A percentile compares a stretch with the other conserved stretches of the same genome.
Evolutionary conservation across 2,888 invertebrate genomes (phyloP).

Genomic region (Shargacucullia verbasci): DNA sequence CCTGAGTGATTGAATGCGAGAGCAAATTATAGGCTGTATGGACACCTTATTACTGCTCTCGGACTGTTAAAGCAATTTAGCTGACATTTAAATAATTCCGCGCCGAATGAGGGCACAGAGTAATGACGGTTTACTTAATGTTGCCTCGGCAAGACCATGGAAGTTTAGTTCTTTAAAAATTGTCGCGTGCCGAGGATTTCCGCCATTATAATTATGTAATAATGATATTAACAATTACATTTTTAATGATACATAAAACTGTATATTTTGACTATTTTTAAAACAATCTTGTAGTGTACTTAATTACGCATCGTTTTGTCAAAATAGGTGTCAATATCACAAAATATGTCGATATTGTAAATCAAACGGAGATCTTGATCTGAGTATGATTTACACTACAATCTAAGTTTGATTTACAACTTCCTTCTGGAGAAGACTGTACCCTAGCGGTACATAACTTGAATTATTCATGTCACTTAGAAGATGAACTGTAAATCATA

Average conservation of each 20-base stretch:
- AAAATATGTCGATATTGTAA: slow-evolving; percentile 16
- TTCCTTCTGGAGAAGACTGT: slow-evolving; percentile 9
- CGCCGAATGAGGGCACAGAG: slow-evolving; percentile 73
- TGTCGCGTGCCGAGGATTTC: slow-evolving; percentile 60
- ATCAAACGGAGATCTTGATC: slow-evolving; percentile 12
- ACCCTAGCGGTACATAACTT: no score
- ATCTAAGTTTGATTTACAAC: slow-evolving; percentile 12
- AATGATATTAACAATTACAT: no score
- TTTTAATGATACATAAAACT: no score
- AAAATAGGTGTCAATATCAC: slow-evolving; percentile 18
- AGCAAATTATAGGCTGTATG: slow-evolving; percentile 84
- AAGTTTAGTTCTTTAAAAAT: slow-evolving; percentile 47
- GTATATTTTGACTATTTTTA: slow-evolving; percentile 3
- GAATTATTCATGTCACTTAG: no score
- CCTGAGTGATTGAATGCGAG: slow-evolving; percentile 84
- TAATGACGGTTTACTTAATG: slow-evolving; percentile 79
- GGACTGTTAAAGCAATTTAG: slow-evolving; percentile 87
- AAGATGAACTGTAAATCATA: no score
- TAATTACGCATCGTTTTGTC: no score
- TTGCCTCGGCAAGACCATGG: slow-evolving; percentile 63
- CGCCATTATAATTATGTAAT: no score
- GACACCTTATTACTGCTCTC: slow-evolving; percentile 85
- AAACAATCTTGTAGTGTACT: no score
- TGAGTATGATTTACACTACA: slow-evolving; percentile 1
- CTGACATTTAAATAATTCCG: slow-evolving; percentile 88